phyloP scores from a whole-genome alignment of 2,113 vertebrate species.

The Mandrillus leucophaeus region DNA sequence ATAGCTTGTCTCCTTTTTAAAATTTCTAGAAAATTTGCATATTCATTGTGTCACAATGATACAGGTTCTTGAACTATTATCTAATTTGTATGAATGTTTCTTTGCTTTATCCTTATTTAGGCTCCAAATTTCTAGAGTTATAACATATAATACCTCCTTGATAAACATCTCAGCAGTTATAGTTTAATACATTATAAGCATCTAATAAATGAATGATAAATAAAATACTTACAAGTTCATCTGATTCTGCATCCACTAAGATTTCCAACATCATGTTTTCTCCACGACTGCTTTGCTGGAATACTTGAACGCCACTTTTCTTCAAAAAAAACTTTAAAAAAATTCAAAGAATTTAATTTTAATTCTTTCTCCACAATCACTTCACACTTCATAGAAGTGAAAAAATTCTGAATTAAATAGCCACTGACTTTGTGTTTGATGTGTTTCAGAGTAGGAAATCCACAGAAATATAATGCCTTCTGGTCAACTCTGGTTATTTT shows the following conservation, averaged over 20 bases:
- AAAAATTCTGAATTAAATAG: constrained; percentile 43
- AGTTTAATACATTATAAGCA: not conserved
- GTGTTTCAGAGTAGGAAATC: constrained; percentile 97
- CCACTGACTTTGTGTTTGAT: constrained; percentile 94
- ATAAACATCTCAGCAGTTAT: not conserved
- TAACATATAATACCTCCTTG: not conserved
- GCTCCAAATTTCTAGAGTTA: not conserved
- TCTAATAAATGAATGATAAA: not conserved
- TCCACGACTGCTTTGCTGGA: constrained; percentile 97
- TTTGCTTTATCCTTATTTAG: not conserved
- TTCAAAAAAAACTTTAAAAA: constrained; percentile 91
- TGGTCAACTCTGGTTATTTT: constrained; percentile 88
- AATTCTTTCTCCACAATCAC: constrained; percentile 31
- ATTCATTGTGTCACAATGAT: not conserved
- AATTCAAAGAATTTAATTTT: constrained; percentile 65
- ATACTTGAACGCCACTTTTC: constrained; percentile 95
- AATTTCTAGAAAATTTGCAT: not conserved
- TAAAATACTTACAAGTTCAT: constrained; percentile 86
- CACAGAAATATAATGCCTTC: constrained; percentile 94
- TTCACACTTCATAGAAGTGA: constrained; percentile 37
- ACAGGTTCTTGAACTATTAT: not conserved
- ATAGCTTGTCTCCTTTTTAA: not conserved
- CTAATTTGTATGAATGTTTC: not conserved
- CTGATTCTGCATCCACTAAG: constrained; percentile 78
- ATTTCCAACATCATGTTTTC: constrained; percentile 98